phyloP scores from a whole-genome alignment of 2,797 vertebrate genomes.

The Ispidina picta region DNA sequence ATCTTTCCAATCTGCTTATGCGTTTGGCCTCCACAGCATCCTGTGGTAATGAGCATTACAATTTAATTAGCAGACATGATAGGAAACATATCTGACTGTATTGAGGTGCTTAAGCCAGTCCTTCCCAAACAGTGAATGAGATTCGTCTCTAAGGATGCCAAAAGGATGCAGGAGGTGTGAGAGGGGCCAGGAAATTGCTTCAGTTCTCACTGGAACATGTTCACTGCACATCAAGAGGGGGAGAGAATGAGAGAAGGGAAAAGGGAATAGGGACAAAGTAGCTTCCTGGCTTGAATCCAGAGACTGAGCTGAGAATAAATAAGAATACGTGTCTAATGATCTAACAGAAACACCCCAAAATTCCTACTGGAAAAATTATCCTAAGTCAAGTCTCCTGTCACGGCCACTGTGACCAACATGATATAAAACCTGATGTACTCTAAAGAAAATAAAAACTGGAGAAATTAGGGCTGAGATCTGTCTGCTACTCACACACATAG shows the following conservation, averaged over 20 bases:
- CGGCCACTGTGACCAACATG: neutral
- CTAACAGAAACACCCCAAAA: neutral
- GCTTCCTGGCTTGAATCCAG: neutral
- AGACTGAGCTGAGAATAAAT: constrained; percentile 29
- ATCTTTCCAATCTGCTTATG: neutral
- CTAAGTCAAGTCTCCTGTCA: neutral
- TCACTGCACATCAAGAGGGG: neutral
- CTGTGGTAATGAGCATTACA: constrained; percentile 10
- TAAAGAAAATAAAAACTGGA: neutral
- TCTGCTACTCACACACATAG: neutral
- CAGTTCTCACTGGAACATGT: constrained; percentile 5
- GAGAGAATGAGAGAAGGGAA: neutral
- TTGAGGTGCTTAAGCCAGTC: constrained; percentile 9
- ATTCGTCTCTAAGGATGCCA: neutral
- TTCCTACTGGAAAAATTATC: neutral
- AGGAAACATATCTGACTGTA: neutral
- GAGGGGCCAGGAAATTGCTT: neutral
- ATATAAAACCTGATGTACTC: neutral
- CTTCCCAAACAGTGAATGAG: neutral
- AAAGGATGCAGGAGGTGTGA: neutral
- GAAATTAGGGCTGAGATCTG: neutral
- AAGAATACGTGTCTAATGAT: neutral
- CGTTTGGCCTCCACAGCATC: constrained; percentile 7
- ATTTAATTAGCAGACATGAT: constrained; percentile 40
- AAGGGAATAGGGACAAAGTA: constrained; percentile 19